Evolutionary conservation across 2,113 vertebrate species (phyloP).

Genomic region (Pomatostomus ruficeps): DNA sequence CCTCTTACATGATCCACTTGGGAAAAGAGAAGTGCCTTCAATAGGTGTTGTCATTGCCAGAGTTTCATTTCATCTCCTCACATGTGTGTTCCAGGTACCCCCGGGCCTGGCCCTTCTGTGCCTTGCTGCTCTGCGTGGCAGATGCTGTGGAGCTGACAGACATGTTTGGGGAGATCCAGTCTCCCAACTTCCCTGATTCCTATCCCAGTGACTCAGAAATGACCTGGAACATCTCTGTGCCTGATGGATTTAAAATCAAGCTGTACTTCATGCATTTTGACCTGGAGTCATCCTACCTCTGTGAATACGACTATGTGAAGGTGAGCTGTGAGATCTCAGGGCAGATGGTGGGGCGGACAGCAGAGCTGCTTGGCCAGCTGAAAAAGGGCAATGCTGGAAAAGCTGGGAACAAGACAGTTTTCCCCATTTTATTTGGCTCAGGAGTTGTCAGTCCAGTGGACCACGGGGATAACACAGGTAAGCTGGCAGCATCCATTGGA

Average conservation of each 20-base stretch:
- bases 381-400: background rate
- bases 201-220: conserved; percentile 83
- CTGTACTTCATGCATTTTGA: conserved; percentile 97
- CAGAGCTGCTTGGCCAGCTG: background rate
- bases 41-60: background rate
- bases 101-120: conserved; percentile 59
- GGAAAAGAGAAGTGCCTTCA: background rate
- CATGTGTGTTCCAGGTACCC: conserved; percentile 63
- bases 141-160: conserved; percentile 66
- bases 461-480: background rate
- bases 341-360: background rate
- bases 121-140: conserved; percentile 14
- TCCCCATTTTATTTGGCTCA: background rate
- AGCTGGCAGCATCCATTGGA: background rate
- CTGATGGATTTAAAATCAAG: conserved; percentile 79
- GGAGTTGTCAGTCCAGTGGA: background rate
- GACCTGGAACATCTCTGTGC: conserved; percentile 87
- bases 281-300: conserved; percentile 93
- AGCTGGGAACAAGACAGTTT: background rate
- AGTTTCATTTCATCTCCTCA: background rate
- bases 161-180: conserved; percentile 86
- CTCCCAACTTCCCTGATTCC: conserved; percentile 87
- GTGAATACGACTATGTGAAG: conserved; percentile 95
- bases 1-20: background rate
- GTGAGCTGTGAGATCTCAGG: conserved; percentile 67